Evolutionary conservation across 2,888 invertebrate genomes (phyloP).

Genomic region (Drosophila tanythrix): DNA sequence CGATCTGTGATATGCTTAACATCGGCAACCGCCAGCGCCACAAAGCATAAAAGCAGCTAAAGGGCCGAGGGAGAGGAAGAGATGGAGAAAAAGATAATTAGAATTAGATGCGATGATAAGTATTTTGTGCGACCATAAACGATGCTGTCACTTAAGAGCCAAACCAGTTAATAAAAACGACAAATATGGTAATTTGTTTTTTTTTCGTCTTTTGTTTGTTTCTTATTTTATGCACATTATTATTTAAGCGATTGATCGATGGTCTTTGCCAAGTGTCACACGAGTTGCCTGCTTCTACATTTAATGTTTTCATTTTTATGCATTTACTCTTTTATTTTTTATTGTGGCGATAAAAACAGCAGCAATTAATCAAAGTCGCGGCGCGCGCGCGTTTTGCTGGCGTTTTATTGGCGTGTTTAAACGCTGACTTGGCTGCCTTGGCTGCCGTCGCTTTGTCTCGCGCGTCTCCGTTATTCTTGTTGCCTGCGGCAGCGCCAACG

Average conservation of each 20-base stretch:
- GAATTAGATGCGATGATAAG: conserved; percentile 42
- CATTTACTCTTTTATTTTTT: background rate
- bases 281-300: conserved; percentile 28
- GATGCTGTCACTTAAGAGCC: conserved; percentile 49
- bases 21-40: conserved; percentile 75
- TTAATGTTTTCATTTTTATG: conserved; percentile 32
- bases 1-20: conserved; percentile 80
- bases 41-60: conserved; percentile 72
- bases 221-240: conserved; percentile 15
- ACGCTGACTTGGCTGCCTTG: conserved; percentile 37
- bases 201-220: conserved; percentile 16
- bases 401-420: conserved; percentile 56
- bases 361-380: conserved; percentile 66
- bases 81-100: conserved; percentile 1
- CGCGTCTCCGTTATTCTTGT: conserved; percentile 10
- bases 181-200: conserved; percentile 40
- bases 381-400: conserved; percentile 57
- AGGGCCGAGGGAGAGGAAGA: background rate
- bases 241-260: conserved; percentile 43
- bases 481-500: conserved; percentile 4
- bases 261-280: conserved; percentile 47
- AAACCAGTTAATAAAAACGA: conserved; percentile 22
- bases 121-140: conserved; percentile 36
- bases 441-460: conserved; percentile 55
- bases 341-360: conserved; percentile 19